Conservation (phyloP, 2,888 invertebrate species). For the Ethmia dodecea region DNA sequence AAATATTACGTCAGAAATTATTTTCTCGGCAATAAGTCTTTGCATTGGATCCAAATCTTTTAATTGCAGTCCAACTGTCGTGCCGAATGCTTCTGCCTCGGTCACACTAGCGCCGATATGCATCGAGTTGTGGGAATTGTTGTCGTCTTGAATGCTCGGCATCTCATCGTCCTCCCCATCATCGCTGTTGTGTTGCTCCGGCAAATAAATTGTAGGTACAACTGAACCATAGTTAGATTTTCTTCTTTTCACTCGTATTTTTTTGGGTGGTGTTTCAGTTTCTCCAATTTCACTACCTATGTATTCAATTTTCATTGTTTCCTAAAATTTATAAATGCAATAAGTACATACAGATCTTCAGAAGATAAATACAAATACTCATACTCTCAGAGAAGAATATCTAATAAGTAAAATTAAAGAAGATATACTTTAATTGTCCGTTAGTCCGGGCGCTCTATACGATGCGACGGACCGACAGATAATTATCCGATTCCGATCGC, state of each 20-base stretch:
- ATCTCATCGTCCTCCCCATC: constrained; percentile 1
- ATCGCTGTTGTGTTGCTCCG: constrained; percentile 3
- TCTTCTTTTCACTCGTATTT: background rate
- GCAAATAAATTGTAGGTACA: constrained; percentile 4
- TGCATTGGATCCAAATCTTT: constrained; percentile 27
- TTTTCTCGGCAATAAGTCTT: constrained; percentile 33
- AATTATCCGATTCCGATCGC: too few relatives aligned
- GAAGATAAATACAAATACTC: too few relatives aligned
- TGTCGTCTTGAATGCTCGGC: background rate
- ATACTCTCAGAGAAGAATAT: too few relatives aligned
- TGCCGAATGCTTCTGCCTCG: constrained; percentile 25
- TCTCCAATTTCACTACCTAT: background rate
- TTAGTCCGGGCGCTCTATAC: too few relatives aligned
- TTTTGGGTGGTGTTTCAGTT: background rate
- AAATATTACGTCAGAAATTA: constrained; percentile 39
- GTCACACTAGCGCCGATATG: background rate
- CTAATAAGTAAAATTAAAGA: too few relatives aligned
- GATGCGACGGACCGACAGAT: too few relatives aligned
- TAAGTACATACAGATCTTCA: too few relatives aligned
- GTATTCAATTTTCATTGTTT: background rate
- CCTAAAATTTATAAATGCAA: constrained; percentile 1
- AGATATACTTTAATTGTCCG: too few relatives aligned
- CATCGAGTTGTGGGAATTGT: constrained; percentile 1
- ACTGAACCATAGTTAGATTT: too few relatives aligned
- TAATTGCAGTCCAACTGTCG: constrained; percentile 28